phyloP scores from a whole-genome alignment of 92 coral and sea anemone species.

The Siderastrea radians region DNA sequence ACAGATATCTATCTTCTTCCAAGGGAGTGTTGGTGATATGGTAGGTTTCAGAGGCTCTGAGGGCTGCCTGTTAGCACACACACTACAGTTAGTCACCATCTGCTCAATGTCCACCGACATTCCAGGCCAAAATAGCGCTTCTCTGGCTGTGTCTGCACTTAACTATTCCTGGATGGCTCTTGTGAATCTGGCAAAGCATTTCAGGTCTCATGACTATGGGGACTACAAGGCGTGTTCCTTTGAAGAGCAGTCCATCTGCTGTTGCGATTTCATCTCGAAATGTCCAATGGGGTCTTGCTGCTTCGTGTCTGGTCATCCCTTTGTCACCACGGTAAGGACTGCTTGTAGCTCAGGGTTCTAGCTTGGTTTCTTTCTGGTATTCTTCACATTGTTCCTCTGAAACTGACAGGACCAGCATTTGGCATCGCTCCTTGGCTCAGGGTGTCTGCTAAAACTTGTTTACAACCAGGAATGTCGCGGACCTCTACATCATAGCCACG shows the following conservation, averaged over 20 bases:
- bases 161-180: slow-evolving; percentile 20
- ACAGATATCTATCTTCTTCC: slow-evolving; percentile 40
- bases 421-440: slow-evolving; percentile 23
- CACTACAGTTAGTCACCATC: slow-evolving; percentile 32
- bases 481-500: slow-evolving; percentile 7
- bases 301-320: slow-evolving; percentile 36
- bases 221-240: slow-evolving; percentile 1
- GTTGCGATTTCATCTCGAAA: slow-evolving; percentile 22
- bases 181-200: slow-evolving; percentile 37
- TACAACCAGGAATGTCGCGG: slow-evolving; percentile 35
- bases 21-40: slow-evolving; percentile 18
- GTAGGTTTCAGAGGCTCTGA: slow-evolving; percentile 22
- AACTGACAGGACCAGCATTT: slow-evolving; percentile 13
- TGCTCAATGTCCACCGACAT: slow-evolving; percentile 16
- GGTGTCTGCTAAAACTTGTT: slow-evolving; percentile 33
- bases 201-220: slow-evolving; percentile 3
- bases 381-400: slow-evolving; percentile 15
- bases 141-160: slow-evolving; percentile 37
- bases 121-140: slow-evolving; percentile 35
- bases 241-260: slow-evolving; percentile 30
- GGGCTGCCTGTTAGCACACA: slow-evolving; percentile 24
- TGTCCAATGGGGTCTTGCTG: slow-evolving; percentile 24
- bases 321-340: background rate
- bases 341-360: slow-evolving; percentile 32
- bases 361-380: slow-evolving; percentile 11